Conservation (phyloP, 2,797 vertebrate genomes). For the Myotis pilosus region DNA sequence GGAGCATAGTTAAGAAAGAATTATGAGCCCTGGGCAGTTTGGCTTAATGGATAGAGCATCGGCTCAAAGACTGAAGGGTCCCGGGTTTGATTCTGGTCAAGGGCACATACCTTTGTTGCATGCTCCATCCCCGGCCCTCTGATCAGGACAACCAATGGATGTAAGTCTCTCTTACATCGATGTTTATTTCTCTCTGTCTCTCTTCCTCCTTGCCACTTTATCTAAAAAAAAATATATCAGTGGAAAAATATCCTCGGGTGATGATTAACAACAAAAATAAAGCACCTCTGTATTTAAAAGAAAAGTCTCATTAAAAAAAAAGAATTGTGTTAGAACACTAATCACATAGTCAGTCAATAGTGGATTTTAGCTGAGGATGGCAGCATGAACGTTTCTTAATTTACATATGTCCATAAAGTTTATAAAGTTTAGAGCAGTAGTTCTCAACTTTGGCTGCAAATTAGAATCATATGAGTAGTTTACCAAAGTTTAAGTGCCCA, state of each 20-base stretch:
- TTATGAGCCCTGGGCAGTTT: background rate
- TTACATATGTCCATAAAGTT: background rate
- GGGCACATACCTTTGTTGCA: background rate
- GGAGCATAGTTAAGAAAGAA: conserved; percentile 40
- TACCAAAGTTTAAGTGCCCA: background rate
- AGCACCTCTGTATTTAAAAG: no score
- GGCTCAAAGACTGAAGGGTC: background rate
- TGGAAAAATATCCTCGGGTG: background rate
- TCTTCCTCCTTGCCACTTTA: background rate
- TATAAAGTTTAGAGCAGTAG: background rate
- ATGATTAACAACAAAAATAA: background rate
- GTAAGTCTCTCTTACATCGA: background rate
- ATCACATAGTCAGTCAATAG: background rate
- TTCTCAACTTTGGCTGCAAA: background rate
- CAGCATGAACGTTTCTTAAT: conserved; percentile 8
- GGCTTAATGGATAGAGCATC: background rate
- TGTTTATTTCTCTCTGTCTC: background rate
- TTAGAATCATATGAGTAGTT: conserved; percentile 39
- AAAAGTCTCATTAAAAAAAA: background rate
- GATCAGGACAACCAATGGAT: background rate
- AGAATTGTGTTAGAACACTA: conserved; percentile 19
- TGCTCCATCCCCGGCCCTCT: no score
- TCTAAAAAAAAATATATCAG: background rate
- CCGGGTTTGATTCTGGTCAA: background rate
- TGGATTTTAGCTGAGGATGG: conserved; percentile 33